Conservation (phyloP, 2,888 invertebrate species). For the Epistrophe grossulariae region DNA sequence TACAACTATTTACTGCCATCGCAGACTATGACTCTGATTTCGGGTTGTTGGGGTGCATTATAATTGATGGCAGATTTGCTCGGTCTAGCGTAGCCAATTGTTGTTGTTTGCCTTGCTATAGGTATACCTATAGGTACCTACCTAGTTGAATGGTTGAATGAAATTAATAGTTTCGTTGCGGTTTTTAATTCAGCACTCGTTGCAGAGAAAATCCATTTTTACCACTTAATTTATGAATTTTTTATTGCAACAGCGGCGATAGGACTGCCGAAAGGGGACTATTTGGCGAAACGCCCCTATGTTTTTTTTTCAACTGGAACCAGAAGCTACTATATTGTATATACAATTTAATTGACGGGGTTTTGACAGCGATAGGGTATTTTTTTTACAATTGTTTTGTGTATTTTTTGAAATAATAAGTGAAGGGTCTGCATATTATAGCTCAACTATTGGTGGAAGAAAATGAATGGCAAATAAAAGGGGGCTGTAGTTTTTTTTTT, state of each 20-base stretch:
- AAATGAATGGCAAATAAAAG: not conserved
- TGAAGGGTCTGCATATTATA: not conserved
- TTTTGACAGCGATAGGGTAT: conserved; percentile 14
- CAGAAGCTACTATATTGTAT: conserved; percentile 28
- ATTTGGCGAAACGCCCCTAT: conserved; percentile 65
- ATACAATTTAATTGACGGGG: conserved; percentile 47
- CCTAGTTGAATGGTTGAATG: conserved; percentile 27
- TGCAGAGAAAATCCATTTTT: conserved; percentile 64
- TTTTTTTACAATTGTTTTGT: conserved; percentile 5
- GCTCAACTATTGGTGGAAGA: not conserved
- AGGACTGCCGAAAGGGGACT: conserved; percentile 64
- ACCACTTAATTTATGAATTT: conserved; percentile 74
- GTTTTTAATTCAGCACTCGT: conserved; percentile 63
- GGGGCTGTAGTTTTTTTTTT: not conserved
- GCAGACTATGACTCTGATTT: conserved; percentile 58
- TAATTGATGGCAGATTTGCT: conserved; percentile 72
- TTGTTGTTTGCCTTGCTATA: conserved; percentile 33
- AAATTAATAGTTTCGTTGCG: conserved; percentile 72
- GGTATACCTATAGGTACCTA: not conserved
- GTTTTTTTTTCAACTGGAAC: conserved; percentile 23
- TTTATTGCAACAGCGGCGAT: conserved; percentile 43
- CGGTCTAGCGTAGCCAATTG: conserved; percentile 69
- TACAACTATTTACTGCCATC: not conserved
- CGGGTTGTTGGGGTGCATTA: conserved; percentile 57
- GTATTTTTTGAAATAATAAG: conserved; percentile 7